Conservation (phyloP, 2,888 invertebrate genomes). For the Formica aserva region DNA sequence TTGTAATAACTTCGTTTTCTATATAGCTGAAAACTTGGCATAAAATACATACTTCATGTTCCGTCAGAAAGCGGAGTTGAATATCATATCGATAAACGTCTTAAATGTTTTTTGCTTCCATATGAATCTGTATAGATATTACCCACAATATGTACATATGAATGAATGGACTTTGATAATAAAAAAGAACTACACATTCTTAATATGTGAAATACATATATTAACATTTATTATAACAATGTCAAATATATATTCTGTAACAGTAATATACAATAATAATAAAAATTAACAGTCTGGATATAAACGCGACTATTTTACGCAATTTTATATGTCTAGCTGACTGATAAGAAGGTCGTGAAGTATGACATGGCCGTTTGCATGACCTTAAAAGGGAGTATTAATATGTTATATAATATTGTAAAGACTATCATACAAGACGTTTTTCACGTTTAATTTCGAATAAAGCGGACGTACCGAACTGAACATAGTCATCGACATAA, state of each 20-base stretch:
- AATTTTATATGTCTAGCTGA: background rate
- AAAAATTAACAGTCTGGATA: background rate
- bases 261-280: background rate
- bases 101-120: background rate
- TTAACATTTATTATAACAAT: background rate
- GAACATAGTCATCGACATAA: constrained; percentile 15
- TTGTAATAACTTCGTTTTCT: background rate
- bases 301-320: background rate
- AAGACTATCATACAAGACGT: background rate
- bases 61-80: background rate
- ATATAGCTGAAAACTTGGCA: background rate
- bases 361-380: constrained; percentile 39
- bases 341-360: constrained; percentile 3
- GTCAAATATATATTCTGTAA: background rate
- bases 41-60: constrained; percentile 26
- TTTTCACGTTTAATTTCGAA: background rate
- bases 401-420: background rate
- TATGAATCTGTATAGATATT: background rate
- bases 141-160: background rate
- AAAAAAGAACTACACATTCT: no score
- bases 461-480: constrained; percentile 7
- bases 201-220: background rate
- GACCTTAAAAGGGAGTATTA: constrained; percentile 24
- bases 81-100: background rate
- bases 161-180: no score